Conservation (phyloP, 2,113 vertebrate genomes). For the Myiagra hebetior region DNA sequence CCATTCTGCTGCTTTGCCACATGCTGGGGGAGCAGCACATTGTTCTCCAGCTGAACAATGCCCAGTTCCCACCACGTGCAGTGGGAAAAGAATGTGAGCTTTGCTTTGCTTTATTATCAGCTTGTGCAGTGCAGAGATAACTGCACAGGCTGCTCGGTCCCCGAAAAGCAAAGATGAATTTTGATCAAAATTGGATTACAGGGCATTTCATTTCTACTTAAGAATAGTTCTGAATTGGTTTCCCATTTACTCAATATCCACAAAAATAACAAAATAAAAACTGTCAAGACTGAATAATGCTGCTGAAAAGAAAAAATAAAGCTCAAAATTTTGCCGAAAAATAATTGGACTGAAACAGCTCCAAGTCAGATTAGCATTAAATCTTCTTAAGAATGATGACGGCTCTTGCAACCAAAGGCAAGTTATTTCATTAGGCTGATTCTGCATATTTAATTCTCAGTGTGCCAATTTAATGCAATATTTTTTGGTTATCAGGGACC, state of each 20-base stretch:
- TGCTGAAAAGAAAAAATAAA: conserved; percentile 30
- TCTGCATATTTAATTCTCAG: conserved; percentile 33
- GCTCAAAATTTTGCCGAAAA: not conserved
- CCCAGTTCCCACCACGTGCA: not conserved
- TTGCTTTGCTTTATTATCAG: conserved; percentile 35
- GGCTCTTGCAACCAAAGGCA: conserved; percentile 39
- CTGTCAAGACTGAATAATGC: conserved; percentile 34
- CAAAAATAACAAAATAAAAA: conserved; percentile 37
- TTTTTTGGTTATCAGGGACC: conserved; percentile 14
- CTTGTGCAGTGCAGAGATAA: conserved; percentile 39
- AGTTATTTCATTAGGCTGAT: conserved; percentile 57
- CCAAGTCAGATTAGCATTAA: conserved; percentile 54
- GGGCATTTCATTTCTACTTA: conserved; percentile 58
- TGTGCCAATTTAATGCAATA: not conserved
- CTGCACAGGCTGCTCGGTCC: not conserved
- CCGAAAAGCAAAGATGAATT: conserved; percentile 51
- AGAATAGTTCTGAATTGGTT: conserved; percentile 53
- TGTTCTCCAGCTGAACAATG: conserved; percentile 53
- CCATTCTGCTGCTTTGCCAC: not conserved
- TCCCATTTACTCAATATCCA: conserved; percentile 29
- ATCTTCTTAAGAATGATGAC: conserved; percentile 53
- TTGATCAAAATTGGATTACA: conserved; percentile 64
- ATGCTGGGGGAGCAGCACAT: not conserved
- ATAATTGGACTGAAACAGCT: conserved; percentile 37
- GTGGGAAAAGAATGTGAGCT: conserved; percentile 27